Percentiles rank a stretch among this genome's conserved stretches.
Conservation (phyloP, 2,888 invertebrate genomes). For the Lasioglossum figueresi region DNA sequence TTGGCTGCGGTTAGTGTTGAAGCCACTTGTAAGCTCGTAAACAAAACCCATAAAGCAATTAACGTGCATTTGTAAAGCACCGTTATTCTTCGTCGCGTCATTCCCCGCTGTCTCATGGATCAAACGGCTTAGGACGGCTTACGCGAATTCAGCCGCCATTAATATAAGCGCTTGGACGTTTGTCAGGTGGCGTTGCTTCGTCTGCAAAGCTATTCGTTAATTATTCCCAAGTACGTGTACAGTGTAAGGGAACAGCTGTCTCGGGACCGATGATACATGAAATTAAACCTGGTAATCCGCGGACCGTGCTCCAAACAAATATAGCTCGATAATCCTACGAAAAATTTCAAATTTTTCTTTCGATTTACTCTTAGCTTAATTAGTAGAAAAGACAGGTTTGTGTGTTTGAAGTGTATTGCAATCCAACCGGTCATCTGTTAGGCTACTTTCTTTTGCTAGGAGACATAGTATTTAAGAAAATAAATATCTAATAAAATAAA, state of each 20-base stretch:
- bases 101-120: background rate
- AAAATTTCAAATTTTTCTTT: background rate
- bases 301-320: background rate
- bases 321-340: background rate
- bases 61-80: background rate
- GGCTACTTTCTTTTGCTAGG: too few relatives aligned
- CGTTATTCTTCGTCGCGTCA: background rate
- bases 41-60: background rate
- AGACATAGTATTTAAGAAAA: too few relatives aligned
- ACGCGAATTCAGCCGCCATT: background rate
- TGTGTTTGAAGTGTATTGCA: too few relatives aligned
- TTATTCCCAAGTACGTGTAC: background rate
- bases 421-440: background rate
- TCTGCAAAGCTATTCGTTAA: slow-evolving; percentile 14
- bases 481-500: too few relatives aligned
- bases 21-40: background rate
- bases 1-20: background rate
- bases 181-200: slow-evolving; percentile 22
- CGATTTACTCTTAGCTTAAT: background rate
- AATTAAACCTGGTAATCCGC: background rate
- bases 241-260: background rate
- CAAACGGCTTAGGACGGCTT: background rate
- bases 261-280: background rate
- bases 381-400: background rate
- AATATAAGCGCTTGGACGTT: slow-evolving; percentile 49